Evolutionary conservation across 2,113 vertebrate genomes (phyloP), one percentile per base, ranked within the genome.

Genomic region (Pygoscelis antarcticus): DNA sequence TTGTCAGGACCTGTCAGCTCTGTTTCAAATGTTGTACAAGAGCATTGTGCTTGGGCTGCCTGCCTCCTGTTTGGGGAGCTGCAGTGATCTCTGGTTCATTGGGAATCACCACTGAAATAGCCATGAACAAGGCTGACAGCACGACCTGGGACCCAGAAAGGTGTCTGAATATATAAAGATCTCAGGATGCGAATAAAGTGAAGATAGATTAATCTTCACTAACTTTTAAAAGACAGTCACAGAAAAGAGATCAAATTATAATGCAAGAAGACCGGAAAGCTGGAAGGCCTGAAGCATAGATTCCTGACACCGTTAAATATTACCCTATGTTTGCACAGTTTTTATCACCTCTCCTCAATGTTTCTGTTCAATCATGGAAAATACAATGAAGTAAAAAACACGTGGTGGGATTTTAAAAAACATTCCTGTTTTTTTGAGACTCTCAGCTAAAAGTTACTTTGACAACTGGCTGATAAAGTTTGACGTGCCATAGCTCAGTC

Each of bases 311-410:
- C 46, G 44, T 70, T 94, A 91, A 80, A 81, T 88, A 77, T 70
- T 90, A 62, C 10, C 7, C 82, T 66, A 10, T 62, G n/a, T 89
- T 95, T 83, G 60, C 51, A 52, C 57, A 60, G 29, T 83, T 95
- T 97, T 90, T 96, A 80, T 94, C 93, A 88, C 62, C 29, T 87
- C 83, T 94, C 52, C 20, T 10, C 58, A 85, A 65, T 25, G 6
- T 54, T 97, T 95, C 82, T 21, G 3, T 88, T 89, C 62, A 77
- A 60, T 91, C 29, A 11, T 29, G 46, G 57, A 91, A 94, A 83
- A 82, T 58, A 62, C 40, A 92, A 62, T 61, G 21, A 94, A 95
- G 94, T 87, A 70, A 83, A 94, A 97, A 92, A 44, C 70, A 83
- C 51, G 82, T 85, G 75, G 83, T 85, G 40, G 38, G 38, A 68